A percentile compares a stretch with the other conserved stretches of the same genome.
Evolutionary conservation across 2,888 invertebrate species (phyloP).

Genomic region (Microplitis deprimator): DNA sequence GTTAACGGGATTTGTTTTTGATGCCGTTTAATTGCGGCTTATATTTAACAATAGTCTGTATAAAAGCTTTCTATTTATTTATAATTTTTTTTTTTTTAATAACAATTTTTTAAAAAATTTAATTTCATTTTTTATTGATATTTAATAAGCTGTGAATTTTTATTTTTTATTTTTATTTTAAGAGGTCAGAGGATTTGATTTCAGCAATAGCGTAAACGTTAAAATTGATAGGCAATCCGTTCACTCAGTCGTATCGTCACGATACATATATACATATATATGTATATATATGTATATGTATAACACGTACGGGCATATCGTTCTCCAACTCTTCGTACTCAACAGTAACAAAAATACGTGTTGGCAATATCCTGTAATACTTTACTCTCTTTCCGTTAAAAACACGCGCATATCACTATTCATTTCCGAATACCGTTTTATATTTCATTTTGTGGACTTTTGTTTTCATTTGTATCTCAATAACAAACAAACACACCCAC

Average conservation of each 20-base stretch:
- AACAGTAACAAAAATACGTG: constrained; percentile 35
- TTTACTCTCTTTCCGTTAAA: constrained; percentile 38
- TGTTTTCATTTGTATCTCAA: constrained; percentile 24
- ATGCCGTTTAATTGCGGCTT: not conserved
- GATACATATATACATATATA: not conserved
- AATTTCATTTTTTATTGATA: constrained; percentile 1
- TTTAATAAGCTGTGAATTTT: not conserved
- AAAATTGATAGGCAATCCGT: constrained; percentile 22
- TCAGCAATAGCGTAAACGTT: constrained; percentile 4
- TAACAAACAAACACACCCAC: not conserved
- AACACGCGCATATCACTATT: constrained; percentile 39
- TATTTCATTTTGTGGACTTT: constrained; percentile 33
- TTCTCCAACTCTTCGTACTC: constrained; percentile 19
- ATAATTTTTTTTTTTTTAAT: no score
- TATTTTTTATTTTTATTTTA: not conserved
- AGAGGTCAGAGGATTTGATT: constrained; percentile 17
- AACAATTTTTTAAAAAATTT: not conserved
- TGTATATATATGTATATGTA: not conserved
- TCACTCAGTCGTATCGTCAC: not conserved
- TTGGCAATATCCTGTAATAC: constrained; percentile 41
- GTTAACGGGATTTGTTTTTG: constrained; percentile 1
- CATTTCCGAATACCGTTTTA: constrained; percentile 35
- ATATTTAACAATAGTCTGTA: not conserved
- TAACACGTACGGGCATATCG: constrained; percentile 16
- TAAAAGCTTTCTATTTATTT: not conserved